Base-by-base conservation (phyloP, 2,888 invertebrate genomes). In the Orthosia cruda region DNA sequence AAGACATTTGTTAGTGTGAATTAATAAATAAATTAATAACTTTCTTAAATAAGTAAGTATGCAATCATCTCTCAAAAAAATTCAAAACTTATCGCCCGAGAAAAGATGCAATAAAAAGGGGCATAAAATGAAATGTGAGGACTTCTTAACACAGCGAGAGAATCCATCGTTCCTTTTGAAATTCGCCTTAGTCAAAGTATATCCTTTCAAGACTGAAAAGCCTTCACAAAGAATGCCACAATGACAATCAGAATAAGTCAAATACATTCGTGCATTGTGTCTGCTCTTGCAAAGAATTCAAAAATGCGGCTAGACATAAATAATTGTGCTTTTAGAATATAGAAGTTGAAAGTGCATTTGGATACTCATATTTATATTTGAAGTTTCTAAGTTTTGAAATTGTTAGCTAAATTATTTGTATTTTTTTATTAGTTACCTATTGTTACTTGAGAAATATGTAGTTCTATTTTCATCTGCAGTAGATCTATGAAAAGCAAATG, bases 101-200 rank as follows among this genome's bases (percentile, higher is more conserved):
- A 40, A 64, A 61, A 64, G 1, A 59, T 55, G 2, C 15, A 59
- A 75, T 15, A 64, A 70, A 66, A 66, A 15, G 49, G 23, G 47
- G 47, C 52, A 67, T 9, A 32, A 57, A 71, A 61, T 45, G 11
- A 65, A 70, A 68, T 66, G 45, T 67, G 45, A 54, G 26, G 49
- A 49, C 13, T 57, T 59, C 62, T 71, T 71, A 62, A 45, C 58
- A 54, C 49, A 47, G 67, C 40, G 57, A 52, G 40, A 62, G 32
- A 66, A 83, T 77, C 45, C 80, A 77, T 77, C 54, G 72, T 72
- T 67, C 52, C 58, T 62, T 84, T 84, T 72, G 70, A 84, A 84
- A 64, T 77, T 57, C 50, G 52, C 3, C 15, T 73, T 15, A 67
- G 52, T 26, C 26, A 54, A 71, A 71, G 65, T 49, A 67, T 68